phyloP scores from a whole-genome alignment of 2,113 vertebrate species.

The Narcine bancroftii region DNA sequence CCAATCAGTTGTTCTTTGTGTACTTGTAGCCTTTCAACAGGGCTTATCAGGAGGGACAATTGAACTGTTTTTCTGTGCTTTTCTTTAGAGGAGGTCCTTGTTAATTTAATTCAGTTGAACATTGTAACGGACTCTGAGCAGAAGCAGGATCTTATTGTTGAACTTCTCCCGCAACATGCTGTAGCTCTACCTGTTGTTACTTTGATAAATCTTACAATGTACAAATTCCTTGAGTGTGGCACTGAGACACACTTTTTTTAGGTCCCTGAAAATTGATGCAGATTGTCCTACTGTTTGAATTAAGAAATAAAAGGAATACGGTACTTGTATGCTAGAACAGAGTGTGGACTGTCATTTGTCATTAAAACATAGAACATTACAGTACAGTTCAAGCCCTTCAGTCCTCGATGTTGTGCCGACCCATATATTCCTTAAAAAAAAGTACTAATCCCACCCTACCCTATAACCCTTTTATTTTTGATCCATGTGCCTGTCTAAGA shows the following conservation, averaged over 20 bases:
- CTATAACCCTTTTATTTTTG: no score
- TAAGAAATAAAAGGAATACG: not conserved
- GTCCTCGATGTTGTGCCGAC: no score
- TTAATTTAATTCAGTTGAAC: not conserved
- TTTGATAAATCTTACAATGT: not conserved
- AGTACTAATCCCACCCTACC: no score
- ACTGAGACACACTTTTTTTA: not conserved
- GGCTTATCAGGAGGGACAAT: not conserved
- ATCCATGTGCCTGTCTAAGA: no score
- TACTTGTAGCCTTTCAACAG: not conserved
- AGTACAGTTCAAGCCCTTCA: no score
- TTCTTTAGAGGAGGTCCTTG: no score
- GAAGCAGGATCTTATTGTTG: not conserved
- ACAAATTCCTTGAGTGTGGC: not conserved
- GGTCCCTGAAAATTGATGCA: not conserved
- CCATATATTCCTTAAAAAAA: no score
- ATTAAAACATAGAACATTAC: no score
- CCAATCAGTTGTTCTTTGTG: not conserved
- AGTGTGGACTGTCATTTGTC: no score
- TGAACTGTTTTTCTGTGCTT: not conserved
- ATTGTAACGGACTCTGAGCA: not conserved
- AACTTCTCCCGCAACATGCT: not conserved
- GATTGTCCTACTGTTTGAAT: not conserved
- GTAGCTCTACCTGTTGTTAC: not conserved
- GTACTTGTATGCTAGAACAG: no score